Evolutionary conservation across 2,797 vertebrate species (phyloP), one percentile per base, ranked within the genome.

Genomic region (Basileuterus tristriatus): DNA sequence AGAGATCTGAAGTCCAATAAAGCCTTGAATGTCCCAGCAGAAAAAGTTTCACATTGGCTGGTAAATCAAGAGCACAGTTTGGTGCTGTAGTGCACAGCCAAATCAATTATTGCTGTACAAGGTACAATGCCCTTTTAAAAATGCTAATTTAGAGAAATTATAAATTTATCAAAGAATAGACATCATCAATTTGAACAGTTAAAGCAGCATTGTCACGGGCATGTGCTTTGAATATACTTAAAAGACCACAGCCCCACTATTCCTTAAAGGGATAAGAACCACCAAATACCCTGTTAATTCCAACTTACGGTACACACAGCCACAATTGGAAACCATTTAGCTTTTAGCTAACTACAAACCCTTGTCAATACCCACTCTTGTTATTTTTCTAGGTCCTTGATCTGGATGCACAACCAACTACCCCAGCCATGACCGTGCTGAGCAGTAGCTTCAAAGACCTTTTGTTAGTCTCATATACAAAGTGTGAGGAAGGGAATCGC

Each of bases 401-500:
- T 36, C 20, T 26, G 22, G 39, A 36, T 32, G 37, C 16, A 23
- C 24, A 65, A 10, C 27, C 70, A 94, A 77, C 26, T 20, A 34
- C 24, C 15, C 9, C n/a, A 64, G 22, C 24, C 37, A 30, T 3
- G 27, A 70, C 12, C 5, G 17, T 0, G 0, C 20, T 13, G 29
- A 85, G 43, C 24, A 59, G 41, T 16, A 72, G 12, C 43, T 53
- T 55, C 9, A 5, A 16, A 60, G 63, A 19, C 8, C 9, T 68
- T 87, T 50, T 63, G 6, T 37, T 32, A 49, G 21, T 29, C 3
- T 37, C 12, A 7, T 29, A 19, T 12, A 52, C 6, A 63, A 55
- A 72, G 7, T 4, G 4, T 11, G 27, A 75, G 44, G 64, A 23
- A 75, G 44, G 64, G 24, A 47, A 8, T 44, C 2, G 0, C 22